phyloP scores from a whole-genome alignment of 2,888 invertebrate genomes.

The Agrotis exclamationis region DNA sequence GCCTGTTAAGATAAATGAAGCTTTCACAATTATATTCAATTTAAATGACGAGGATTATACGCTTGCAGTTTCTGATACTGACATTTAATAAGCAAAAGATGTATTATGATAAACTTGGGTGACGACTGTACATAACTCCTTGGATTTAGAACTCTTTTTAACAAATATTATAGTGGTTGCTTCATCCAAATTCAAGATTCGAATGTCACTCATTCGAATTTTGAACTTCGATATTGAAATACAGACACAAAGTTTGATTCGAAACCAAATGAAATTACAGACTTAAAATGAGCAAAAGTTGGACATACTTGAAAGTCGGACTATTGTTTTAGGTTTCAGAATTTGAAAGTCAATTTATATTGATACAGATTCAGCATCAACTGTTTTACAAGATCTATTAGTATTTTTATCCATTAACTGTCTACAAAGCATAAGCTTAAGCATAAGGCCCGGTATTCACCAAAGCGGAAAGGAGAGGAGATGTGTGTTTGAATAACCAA shows the following conservation, averaged over 20 bases:
- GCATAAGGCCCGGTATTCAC: too few species aligned
- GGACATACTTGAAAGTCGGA: slow-evolving; percentile 9
- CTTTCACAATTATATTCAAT: slow-evolving; percentile 83
- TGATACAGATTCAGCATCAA: slow-evolving; percentile 18
- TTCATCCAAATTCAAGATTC: slow-evolving; percentile 22
- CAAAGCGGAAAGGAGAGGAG: too few species aligned
- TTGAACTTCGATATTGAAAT: slow-evolving; percentile 49
- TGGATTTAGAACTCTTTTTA: slow-evolving; percentile 22
- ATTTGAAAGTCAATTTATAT: slow-evolving; percentile 46
- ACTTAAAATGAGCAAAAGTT: slow-evolving; percentile 47
- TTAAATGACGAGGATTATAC: slow-evolving; percentile 61
- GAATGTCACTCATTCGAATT: slow-evolving; percentile 20
- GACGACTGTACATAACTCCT: slow-evolving; percentile 21
- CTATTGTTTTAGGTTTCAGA: slow-evolving; percentile 42
- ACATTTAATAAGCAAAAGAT: slow-evolving; percentile 35
- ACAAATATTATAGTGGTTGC: slow-evolving; percentile 16
- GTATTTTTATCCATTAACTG: not conserved
- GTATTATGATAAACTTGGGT: slow-evolving; percentile 10
- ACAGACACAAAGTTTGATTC: slow-evolving; percentile 40
- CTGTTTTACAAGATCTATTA: slow-evolving; percentile 4
- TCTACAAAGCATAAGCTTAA: too few species aligned
- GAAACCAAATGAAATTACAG: slow-evolving; percentile 28
- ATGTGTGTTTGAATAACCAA: too few species aligned
- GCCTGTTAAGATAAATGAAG: slow-evolving; percentile 84
- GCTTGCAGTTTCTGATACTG: slow-evolving; percentile 51